A percentile compares a stretch with the other conserved stretches of the same genome.
Evolutionary conservation across 2,113 vertebrate genomes (phyloP).

Genomic region (Phasianus colchicus): DNA sequence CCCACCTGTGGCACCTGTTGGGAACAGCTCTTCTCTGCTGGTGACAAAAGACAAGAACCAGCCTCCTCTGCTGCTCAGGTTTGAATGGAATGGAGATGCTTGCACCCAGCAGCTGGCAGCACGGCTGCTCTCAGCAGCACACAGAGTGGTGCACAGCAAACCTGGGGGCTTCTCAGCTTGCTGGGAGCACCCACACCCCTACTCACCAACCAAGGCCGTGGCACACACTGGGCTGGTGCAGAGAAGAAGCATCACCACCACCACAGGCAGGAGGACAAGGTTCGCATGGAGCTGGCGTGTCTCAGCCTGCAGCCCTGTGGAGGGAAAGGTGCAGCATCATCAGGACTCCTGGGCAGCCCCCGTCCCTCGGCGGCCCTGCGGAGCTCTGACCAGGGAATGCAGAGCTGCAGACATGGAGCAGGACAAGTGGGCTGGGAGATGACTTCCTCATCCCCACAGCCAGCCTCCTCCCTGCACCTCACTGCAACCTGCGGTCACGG

Average conservation of each 20-base stretch:
- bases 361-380: fast-evolving
- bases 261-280: neutral
- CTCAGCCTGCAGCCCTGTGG: conserved; percentile 25
- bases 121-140: fast-evolving
- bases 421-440: neutral
- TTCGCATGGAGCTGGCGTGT: neutral
- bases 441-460: neutral
- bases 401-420: neutral
- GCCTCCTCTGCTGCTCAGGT: neutral
- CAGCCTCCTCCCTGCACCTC: neutral
- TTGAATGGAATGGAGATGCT: neutral
- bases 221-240: neutral
- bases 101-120: neutral
- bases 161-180: fast-evolving
- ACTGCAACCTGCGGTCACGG: too few species aligned
- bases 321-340: neutral
- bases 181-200: neutral
- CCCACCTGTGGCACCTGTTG: neutral
- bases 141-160: neutral
- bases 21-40: neutral
- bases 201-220: neutral
- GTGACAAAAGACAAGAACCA: neutral
- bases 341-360: neutral
- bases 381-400: neutral
- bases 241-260: neutral